Evolutionary conservation across 2,113 vertebrate genomes (phyloP).

Genomic region (Tauraco erythrolophus): DNA sequence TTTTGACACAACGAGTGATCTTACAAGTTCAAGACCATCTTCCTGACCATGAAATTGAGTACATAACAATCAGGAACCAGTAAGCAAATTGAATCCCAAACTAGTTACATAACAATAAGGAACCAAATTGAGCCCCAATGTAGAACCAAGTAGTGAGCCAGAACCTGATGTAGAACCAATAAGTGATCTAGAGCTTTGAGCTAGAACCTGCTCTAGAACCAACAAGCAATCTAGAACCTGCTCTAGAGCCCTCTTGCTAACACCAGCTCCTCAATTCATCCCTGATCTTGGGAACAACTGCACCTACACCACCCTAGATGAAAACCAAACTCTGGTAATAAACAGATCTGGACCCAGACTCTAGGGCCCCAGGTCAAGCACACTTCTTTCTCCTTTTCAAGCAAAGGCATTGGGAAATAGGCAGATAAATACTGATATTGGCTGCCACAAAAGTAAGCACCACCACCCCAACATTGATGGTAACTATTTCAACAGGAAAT

Average conservation of each 20-base stretch:
- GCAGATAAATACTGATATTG: neutral
- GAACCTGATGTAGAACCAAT: too few relatives aligned
- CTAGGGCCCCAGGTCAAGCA: neutral
- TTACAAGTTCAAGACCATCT: too few relatives aligned
- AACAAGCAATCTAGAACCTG: too few relatives aligned
- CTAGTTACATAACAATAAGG: too few relatives aligned
- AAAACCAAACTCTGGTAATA: too few relatives aligned
- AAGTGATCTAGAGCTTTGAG: neutral
- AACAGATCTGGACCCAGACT: too few relatives aligned
- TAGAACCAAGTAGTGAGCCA: rapidly evolving
- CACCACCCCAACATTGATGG: neutral
- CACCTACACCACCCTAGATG: neutral
- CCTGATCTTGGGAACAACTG: neutral
- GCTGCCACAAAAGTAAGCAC: neutral
- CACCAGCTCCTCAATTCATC: neutral
- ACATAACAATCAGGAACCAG: too few relatives aligned
- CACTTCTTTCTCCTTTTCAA: neutral
- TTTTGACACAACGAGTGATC: too few relatives aligned
- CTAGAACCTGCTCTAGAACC: neutral
- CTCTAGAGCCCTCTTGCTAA: neutral
- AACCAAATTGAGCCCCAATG: neutral
- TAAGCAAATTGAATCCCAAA: too few relatives aligned
- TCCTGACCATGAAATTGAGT: too few relatives aligned
- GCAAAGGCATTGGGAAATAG: neutral
- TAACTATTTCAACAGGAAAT: neutral